These are phyloP conservation scores for Charadrius vociferus DNA, from an alignment of 2,113 vertebrate genomes.

Conservation along the genomic window DNA sequence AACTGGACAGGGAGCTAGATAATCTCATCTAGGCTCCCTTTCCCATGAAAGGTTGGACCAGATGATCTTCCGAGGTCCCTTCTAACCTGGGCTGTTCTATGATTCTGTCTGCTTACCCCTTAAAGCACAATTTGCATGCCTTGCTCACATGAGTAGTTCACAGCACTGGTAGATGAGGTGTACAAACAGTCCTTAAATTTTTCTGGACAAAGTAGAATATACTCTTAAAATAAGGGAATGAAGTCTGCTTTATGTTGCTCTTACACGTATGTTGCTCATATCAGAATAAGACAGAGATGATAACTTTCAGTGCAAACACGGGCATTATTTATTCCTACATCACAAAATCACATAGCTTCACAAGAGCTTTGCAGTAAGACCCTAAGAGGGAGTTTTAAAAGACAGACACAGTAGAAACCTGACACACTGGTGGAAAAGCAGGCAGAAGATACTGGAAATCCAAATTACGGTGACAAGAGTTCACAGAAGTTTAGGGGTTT, in stretches of 20 bases:
- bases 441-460: not conserved
- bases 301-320: not conserved
- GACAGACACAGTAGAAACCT: not conserved
- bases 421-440: not conserved
- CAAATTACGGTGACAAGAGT: not conserved
- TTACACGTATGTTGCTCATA: not conserved
- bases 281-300: not conserved
- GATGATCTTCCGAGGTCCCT: not conserved
- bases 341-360: not conserved
- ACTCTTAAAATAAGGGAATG: not conserved
- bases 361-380: not conserved
- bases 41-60: not conserved
- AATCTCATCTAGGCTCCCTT: not conserved
- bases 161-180: not conserved
- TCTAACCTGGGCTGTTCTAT: not conserved
- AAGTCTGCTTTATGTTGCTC: not conserved
- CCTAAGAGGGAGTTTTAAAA: accelerated
- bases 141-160: not conserved
- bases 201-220: not conserved
- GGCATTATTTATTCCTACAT: not conserved
- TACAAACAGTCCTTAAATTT: not conserved
- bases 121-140: not conserved
- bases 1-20: not conserved
- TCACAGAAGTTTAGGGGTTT: not conserved
- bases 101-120: not conserved